phyloP scores from a whole-genome alignment of 2,797 vertebrate genomes.

The Pyrrhura leucotis region DNA sequence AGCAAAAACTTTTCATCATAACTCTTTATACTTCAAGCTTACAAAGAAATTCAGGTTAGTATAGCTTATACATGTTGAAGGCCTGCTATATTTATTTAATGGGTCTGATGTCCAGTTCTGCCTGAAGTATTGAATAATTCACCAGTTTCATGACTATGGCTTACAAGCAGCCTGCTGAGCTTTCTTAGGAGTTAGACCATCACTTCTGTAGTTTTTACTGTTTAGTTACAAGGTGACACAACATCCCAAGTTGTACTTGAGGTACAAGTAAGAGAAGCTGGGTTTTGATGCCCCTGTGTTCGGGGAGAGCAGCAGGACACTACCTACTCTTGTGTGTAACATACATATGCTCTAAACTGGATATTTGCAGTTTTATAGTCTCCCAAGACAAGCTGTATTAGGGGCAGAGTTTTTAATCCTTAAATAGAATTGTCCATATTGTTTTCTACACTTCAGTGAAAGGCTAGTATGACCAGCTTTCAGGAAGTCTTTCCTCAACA shows the following conservation, averaged over 20 bases:
- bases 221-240: not conserved
- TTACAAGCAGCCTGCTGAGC: not conserved
- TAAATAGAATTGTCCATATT: not conserved
- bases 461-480: not conserved
- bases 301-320: not conserved
- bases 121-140: not conserved
- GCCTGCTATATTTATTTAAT: not conserved
- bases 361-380: fast-evolving
- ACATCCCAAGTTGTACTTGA: not conserved
- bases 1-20: not conserved
- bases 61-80: not conserved
- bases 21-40: not conserved
- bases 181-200: not conserved
- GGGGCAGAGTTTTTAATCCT: not conserved
- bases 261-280: not conserved
- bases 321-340: not conserved
- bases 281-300: not conserved
- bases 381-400: not conserved
- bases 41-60: not conserved
- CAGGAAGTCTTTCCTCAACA: not conserved
- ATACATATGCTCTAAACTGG: not conserved
- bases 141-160: not conserved
- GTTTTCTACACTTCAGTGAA: not conserved
- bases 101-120: not conserved
- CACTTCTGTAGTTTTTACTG: not conserved